Base-by-base conservation (phyloP, 2,113 vertebrate species). In the Lophura nycthemera region DNA sequence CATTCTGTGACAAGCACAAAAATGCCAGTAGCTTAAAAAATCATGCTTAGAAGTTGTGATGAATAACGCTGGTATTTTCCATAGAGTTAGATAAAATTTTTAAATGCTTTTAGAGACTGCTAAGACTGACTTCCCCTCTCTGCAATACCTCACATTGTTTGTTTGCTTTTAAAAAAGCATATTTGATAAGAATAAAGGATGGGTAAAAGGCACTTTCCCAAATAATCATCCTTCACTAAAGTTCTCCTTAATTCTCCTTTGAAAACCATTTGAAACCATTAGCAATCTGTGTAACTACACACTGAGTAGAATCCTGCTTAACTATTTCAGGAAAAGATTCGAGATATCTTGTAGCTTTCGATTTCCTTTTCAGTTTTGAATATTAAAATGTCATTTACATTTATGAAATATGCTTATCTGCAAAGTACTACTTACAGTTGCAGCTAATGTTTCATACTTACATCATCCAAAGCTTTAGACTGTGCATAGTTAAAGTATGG, bases 401-500 rank as follows among this genome's bases (percentile, higher is more conserved):
- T 30, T 40, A 50, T 18, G 21, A 36, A 38, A 40, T 30, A 40
- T 22, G 30, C n/a, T 83, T 86, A 88, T 59, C 50, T 64, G 67
- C 30, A 36, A 91, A 74, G 30, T 43, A 78, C 24, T 71, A 74
- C n/a, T 61, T 94, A 40, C 52, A 89, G 42, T 16, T 64, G 36
- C 24, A 90, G 13, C n/a, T 83, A 60, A 67, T 66, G 36, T 80
- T 88, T 45, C 81, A 79, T 97, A 97, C 99, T 99, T 98, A 99
- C 99, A 83, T 99, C 99, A 97, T 99, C 99, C 81, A 99, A 97
- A 65, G 98, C 99, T 98, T 98, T 98, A 67, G 99, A 99, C 83
- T 99, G 99, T 89, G 99, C 98, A 36, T 99, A 99, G 97, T 99
- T 99, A 97, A 99, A 99, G 97, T 99, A 99, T 4, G 99, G 99